Evolutionary conservation across 2,797 vertebrate species (phyloP).

Genomic region (Eospalax fontanierii): DNA sequence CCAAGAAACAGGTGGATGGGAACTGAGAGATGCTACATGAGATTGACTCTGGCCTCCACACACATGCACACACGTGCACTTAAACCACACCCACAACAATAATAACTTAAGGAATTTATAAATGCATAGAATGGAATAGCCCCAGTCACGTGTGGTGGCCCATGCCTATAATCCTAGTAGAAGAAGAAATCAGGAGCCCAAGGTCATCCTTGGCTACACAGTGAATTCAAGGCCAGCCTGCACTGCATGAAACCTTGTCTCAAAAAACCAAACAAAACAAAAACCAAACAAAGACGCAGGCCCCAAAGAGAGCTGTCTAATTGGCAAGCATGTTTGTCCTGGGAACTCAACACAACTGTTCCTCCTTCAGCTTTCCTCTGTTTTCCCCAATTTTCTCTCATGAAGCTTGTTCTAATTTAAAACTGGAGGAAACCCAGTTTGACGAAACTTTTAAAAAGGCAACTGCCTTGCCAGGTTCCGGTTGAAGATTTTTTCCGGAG

Average conservation of each 20-base stretch:
- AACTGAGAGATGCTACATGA: not conserved
- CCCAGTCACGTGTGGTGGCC: not conserved
- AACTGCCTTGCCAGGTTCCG: slow-evolving; percentile 57
- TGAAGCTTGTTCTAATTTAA: slow-evolving; percentile 81
- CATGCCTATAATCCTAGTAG: not conserved
- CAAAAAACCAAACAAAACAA: not conserved
- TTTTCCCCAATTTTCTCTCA: slow-evolving; percentile 52
- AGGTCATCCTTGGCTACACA: not conserved
- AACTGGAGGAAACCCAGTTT: slow-evolving; percentile 63
- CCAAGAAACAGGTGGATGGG: not conserved
- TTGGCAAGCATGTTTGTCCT: not conserved
- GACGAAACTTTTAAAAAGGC: slow-evolving; percentile 57
- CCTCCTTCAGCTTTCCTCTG: not conserved
- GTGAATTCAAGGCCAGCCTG: not conserved
- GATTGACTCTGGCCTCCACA: not conserved
- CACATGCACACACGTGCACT: not conserved
- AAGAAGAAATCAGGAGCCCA: not conserved
- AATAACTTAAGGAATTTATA: not conserved
- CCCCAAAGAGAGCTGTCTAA: not conserved
- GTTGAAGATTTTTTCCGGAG: slow-evolving; percentile 72
- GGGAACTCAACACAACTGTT: not conserved
- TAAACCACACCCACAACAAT: not conserved
- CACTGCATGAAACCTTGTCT: not conserved
- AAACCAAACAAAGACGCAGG: not conserved
- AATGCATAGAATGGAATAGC: not conserved